Evolutionary conservation across 2,797 vertebrate genomes (phyloP).

Genomic region (Rhabdomys pumilio): DNA sequence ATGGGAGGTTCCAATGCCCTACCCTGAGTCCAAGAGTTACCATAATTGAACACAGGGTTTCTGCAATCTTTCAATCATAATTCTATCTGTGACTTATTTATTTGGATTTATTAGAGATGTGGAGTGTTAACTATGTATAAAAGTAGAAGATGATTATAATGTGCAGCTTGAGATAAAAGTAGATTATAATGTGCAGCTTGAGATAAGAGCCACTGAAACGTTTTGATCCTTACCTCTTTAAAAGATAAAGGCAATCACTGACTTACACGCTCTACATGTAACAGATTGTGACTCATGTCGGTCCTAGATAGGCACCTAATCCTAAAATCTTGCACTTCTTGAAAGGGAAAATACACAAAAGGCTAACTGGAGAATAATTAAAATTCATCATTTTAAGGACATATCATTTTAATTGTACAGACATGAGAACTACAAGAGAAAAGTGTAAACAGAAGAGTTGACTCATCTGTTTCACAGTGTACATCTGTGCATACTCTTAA

Average conservation of each 20-base stretch:
- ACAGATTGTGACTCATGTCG: neutral
- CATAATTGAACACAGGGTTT: neutral
- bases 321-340: constrained; percentile 9
- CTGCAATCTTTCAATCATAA: neutral
- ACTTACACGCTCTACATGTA: neutral
- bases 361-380: neutral
- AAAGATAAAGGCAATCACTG: neutral
- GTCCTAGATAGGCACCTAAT: constrained; percentile 11
- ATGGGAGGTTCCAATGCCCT: neutral
- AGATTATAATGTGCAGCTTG: neutral
- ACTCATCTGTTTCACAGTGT: neutral
- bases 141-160: neutral
- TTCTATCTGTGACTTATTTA: neutral
- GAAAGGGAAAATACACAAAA: neutral
- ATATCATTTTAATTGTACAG: neutral
- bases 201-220: neutral
- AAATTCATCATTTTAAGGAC: neutral
- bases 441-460: neutral
- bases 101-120: neutral
- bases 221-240: neutral
- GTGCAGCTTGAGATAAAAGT: neutral
- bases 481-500: neutral
- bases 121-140: neutral
- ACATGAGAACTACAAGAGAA: neutral
- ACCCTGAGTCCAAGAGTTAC: neutral